Evolutionary conservation across 2,797 vertebrate genomes (phyloP).

Genomic region (Hyperoplus lanceolatus): DNA sequence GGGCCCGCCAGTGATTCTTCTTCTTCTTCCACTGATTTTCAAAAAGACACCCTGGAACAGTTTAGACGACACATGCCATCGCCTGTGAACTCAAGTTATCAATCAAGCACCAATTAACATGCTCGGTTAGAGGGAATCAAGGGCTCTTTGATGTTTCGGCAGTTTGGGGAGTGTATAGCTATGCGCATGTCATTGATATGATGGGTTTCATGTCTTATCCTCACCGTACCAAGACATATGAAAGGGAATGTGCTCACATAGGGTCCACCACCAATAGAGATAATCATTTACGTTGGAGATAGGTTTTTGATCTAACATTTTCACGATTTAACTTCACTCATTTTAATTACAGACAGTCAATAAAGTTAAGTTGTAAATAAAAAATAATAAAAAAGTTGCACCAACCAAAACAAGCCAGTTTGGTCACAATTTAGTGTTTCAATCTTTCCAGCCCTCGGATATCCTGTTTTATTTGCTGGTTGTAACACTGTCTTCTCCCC

Average conservation of each 20-base stretch:
- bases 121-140: conserved; percentile 75
- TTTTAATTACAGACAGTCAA: conserved; percentile 19
- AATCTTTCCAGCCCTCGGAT: conserved; percentile 81
- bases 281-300: conserved; percentile 17
- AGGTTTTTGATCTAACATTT: conserved; percentile 38
- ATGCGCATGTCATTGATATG: conserved; percentile 72
- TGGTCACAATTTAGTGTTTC: conserved; percentile 55
- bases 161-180: conserved; percentile 56
- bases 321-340: conserved; percentile 17
- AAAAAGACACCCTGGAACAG: conserved; percentile 85
- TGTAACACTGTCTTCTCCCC: conserved; percentile 67
- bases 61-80: conserved; percentile 82
- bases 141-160: conserved; percentile 75
- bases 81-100: conserved; percentile 83
- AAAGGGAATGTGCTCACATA: conserved; percentile 48
- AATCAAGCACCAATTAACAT: conserved; percentile 86
- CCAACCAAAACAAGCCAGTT: conserved; percentile 24
- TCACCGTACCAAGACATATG: conserved; percentile 42
- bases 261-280: conserved; percentile 60
- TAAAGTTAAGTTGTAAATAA: too few relatives aligned
- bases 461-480: conserved; percentile 83
- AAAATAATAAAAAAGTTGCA: not conserved
- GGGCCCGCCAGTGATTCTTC: conserved; percentile 82
- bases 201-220: conserved; percentile 64
- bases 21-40: conserved; percentile 80